Base-by-base conservation (phyloP, 30 jellyfish, hydroid and myxozoan genomes). In the Rhopilema esculentum region DNA sequence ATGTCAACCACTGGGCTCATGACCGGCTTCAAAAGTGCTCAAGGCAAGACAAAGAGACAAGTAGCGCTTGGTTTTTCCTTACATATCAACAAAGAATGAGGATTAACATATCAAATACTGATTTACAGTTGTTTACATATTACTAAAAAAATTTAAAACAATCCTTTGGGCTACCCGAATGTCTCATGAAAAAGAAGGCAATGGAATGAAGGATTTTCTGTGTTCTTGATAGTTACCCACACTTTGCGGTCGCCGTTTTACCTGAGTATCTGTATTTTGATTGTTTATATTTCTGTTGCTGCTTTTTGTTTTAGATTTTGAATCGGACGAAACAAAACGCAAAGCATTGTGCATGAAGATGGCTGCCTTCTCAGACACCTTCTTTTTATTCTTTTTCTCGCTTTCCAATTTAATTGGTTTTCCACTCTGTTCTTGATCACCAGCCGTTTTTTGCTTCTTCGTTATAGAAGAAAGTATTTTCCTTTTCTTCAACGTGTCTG, bases 341-440 rank as follows among this genome's bases (percentile, higher is more conserved):
- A 85, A 49, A 2, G 94, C 94, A 61, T 51, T 85, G 66, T 85
- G 94, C 94, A 85, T 66, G 76, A 78, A 85, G 72, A 49, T 85
- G 16, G 94, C 88, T 7, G 93, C 93, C 48, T 62, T 72, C 48
- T 73, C 93, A 7, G 93, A 30, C 20, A 84, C 77, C 1, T 75
- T 57, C 51, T 69, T 85, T 32, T 62, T 66, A 16, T 53, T 40
- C 28, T 85, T 85, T 71, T 66, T 75, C 66, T 30, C 94, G 23
- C 63, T 80, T 4, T 52, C 82, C 9, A n/a, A 49, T 25, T 65
- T 80, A 6, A 63, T 16, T 18, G 40, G 63, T 22, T 65, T 80
- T 29, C 68, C 65, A 7, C 8, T 30, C 25, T 30, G 65, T 19
- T 30, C 82, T 52, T 80, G 82, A 40, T 40, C 57, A 40, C 57